A percentile compares a stretch with the other conserved stretches of the same genome.
Conservation (phyloP, 2,113 vertebrate species). For the Paradoxurus hermaphroditus region DNA sequence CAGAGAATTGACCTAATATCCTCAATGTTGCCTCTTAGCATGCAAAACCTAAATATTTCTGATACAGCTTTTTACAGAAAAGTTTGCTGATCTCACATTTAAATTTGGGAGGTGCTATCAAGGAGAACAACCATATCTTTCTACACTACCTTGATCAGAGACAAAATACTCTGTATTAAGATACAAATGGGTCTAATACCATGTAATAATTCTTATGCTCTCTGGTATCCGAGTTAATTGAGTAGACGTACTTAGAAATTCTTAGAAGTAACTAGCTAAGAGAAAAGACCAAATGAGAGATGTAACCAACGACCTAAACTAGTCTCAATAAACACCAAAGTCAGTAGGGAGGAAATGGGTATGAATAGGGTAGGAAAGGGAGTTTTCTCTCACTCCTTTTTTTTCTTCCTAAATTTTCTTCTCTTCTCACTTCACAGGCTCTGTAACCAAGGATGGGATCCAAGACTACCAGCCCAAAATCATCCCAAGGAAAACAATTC, state of each 20-base stretch:
- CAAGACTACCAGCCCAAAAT: slow-evolving; percentile 36
- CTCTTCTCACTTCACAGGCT: background rate
- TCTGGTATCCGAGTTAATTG: background rate
- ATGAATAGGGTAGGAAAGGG: background rate
- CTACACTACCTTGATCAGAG: background rate
- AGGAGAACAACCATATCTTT: background rate
- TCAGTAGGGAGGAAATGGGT: background rate
- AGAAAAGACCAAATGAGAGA: background rate
- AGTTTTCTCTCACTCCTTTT: background rate
- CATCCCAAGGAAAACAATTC: slow-evolving; percentile 18
- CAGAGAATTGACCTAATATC: background rate
- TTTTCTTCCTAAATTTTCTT: background rate
- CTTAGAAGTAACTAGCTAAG: background rate
- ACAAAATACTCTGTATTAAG: background rate
- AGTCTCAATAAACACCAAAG: slow-evolving; percentile 1
- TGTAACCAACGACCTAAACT: background rate
- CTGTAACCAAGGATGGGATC: background rate
- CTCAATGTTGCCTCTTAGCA: background rate
- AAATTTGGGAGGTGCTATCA: background rate
- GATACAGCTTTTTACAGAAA: background rate
- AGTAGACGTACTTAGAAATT: background rate
- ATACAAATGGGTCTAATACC: background rate
- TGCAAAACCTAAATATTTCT: slow-evolving; percentile 19
- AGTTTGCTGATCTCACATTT: background rate
- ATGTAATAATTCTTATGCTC: background rate